phyloP scores from a whole-genome alignment of 2,797 vertebrate species.

The Intellagama lesueurii region DNA sequence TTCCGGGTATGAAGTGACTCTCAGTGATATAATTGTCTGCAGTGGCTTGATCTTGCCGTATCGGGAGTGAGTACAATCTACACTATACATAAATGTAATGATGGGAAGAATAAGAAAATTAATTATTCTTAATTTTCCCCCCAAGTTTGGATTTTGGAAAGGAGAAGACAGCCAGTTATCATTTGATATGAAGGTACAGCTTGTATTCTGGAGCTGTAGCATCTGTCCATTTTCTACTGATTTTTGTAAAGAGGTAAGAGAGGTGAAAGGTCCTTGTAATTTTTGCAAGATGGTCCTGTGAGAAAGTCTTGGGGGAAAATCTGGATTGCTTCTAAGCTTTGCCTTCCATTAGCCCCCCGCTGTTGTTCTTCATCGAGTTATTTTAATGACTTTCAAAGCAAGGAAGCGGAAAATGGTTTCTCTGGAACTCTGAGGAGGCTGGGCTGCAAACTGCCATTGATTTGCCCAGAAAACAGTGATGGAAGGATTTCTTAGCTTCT shows the following conservation, averaged over 20 bases:
- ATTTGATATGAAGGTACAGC: slow-evolving; percentile 12
- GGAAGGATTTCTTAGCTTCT: slow-evolving; percentile 61
- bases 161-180: slow-evolving; percentile 37
- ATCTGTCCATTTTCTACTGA: slow-evolving; percentile 64
- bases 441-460: slow-evolving; percentile 67
- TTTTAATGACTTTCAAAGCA: slow-evolving; percentile 77
- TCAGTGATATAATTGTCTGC: background rate
- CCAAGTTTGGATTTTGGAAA: slow-evolving; percentile 15
- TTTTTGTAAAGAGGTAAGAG: slow-evolving; percentile 36
- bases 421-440: slow-evolving; percentile 68
- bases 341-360: slow-evolving; percentile 75
- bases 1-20: background rate
- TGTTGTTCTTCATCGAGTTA: slow-evolving; percentile 75
- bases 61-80: background rate
- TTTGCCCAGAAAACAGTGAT: slow-evolving; percentile 65
- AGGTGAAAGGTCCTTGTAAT: slow-evolving; percentile 68
- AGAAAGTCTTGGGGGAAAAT: slow-evolving; percentile 73
- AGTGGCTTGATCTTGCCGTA: background rate
- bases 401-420: slow-evolving; percentile 77
- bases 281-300: slow-evolving; percentile 70
- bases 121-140: background rate
- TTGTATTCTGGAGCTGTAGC: slow-evolving; percentile 50
- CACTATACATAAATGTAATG: background rate
- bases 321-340: slow-evolving; percentile 70
- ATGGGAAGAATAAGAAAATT: background rate